These are phyloP conservation scores for Haliclystus octoradiatus DNA, from an alignment of 30 jellyfish, hydroid and myxozoan species.

Conservation along the genomic window DNA sequence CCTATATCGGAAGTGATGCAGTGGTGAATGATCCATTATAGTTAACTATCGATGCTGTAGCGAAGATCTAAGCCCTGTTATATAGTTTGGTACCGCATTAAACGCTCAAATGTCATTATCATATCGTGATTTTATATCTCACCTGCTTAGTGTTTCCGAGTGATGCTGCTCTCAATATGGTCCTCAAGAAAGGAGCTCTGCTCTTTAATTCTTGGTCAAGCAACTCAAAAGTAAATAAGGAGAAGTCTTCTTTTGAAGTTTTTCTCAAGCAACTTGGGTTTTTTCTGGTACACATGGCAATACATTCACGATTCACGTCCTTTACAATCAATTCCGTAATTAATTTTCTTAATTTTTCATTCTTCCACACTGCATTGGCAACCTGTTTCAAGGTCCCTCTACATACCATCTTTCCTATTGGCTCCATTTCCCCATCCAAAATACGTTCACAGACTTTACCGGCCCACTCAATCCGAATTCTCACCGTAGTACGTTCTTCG, in stretches of 20 bases:
- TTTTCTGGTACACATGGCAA: neutral
- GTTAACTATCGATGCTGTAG: no score
- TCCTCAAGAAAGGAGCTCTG: neutral
- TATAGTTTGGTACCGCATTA: no score
- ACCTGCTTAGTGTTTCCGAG: neutral
- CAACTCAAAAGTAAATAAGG: neutral
- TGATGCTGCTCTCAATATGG: conserved; percentile 12
- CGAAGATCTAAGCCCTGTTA: no score
- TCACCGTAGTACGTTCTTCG: neutral
- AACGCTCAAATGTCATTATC: no score
- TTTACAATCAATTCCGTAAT: neutral
- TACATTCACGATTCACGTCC: conserved; percentile 3
- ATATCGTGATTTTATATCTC: neutral
- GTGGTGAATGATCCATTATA: no score
- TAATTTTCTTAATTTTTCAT: neutral
- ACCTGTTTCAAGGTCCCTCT: conserved; percentile 10
- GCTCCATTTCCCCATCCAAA: neutral
- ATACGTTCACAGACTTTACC: neutral
- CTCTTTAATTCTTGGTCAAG: conserved; percentile 1
- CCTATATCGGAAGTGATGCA: no score
- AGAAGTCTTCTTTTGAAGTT: conserved; percentile 6
- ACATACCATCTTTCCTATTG: conserved; percentile 11
- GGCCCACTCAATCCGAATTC: conserved; percentile 1
- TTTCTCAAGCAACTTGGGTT: conserved; percentile 7
- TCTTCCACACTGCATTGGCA: conserved; percentile 8